A percentile compares a stretch with the other conserved stretches of the same genome.
Conservation (phyloP, 2,888 invertebrate genomes). For the Pycnomerus fuliginosus region DNA sequence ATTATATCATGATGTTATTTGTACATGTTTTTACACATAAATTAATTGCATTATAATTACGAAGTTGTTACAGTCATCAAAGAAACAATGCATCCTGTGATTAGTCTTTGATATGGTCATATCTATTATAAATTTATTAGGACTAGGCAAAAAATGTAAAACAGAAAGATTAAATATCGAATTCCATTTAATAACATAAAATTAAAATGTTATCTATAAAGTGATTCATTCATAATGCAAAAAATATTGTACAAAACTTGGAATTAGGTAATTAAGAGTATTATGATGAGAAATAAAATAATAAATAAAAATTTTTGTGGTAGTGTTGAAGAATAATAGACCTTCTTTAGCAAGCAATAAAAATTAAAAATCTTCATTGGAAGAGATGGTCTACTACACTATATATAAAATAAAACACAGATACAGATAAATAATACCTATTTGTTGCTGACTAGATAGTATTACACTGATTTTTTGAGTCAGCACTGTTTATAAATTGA, state of each 20-base stretch:
- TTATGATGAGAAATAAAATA: background rate
- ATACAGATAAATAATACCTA: conserved; percentile 35
- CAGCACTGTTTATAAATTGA: conserved; percentile 37
- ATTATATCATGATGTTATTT: conserved; percentile 11
- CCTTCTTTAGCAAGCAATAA: conserved; percentile 27
- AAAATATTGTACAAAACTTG: conserved; percentile 24
- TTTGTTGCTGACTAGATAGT: conserved; percentile 47
- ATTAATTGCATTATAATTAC: conserved; percentile 31
- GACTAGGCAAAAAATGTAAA: conserved; percentile 28
- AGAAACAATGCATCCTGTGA: conserved; percentile 8
- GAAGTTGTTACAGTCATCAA: conserved; percentile 22
- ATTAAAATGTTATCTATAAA: conserved; percentile 17
- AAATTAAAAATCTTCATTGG: conserved; percentile 18
- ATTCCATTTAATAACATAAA: conserved; percentile 32
- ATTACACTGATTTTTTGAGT: conserved; percentile 47
- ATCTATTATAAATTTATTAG: conserved; percentile 14
- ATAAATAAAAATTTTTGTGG: conserved; percentile 8
- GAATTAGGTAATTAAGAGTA: conserved; percentile 11
- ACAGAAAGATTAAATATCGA: conserved; percentile 18
- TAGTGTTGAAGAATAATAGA: conserved; percentile 21
- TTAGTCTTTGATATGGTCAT: conserved; percentile 33
- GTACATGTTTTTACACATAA: conserved; percentile 36
- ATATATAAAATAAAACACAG: conserved; percentile 23
- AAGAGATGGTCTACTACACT: conserved; percentile 29
- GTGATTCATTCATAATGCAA: conserved; percentile 24